These are phyloP conservation scores for Karalla daura DNA, from an alignment of 2,797 vertebrate species.

Conservation along the genomic window DNA sequence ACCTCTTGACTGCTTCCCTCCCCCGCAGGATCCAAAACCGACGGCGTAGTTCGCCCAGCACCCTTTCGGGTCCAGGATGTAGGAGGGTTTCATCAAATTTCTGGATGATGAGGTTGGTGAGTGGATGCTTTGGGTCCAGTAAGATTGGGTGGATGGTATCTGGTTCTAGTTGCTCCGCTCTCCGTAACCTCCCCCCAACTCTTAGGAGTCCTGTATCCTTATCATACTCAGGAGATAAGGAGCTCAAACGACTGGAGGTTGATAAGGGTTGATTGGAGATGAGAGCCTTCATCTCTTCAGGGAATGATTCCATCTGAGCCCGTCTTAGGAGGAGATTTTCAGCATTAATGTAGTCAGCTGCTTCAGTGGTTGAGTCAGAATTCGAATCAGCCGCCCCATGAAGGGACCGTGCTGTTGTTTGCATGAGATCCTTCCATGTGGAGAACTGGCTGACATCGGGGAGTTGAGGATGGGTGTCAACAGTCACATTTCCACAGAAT, in stretches of 20 bases:
- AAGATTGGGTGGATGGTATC: not conserved
- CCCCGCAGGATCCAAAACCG: not conserved
- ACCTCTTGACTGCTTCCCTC: not conserved
- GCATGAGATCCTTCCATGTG: not conserved
- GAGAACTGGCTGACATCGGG: not conserved
- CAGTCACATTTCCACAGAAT: not conserved
- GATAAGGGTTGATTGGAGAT: no score
- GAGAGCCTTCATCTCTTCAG: no score
- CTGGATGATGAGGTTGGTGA: slow-evolving; percentile 1
- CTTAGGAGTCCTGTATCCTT: no score
- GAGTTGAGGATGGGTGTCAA: not conserved
- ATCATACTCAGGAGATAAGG: no score
- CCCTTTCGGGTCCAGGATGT: slow-evolving; percentile 1
- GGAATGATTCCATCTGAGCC: no score
- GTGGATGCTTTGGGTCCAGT: not conserved
- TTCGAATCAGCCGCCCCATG: not conserved
- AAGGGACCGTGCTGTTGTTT: not conserved
- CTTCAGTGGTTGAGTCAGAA: no score
- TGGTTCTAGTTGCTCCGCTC: not conserved
- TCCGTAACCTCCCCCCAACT: not conserved
- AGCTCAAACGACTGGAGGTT: no score
- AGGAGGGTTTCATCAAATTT: not conserved
- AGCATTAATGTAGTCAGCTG: no score
- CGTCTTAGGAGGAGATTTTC: no score
- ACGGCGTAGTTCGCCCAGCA: not conserved